Conservation (phyloP, 1,140 invertebrate species). For the Tetragnatha versicolor region DNA sequence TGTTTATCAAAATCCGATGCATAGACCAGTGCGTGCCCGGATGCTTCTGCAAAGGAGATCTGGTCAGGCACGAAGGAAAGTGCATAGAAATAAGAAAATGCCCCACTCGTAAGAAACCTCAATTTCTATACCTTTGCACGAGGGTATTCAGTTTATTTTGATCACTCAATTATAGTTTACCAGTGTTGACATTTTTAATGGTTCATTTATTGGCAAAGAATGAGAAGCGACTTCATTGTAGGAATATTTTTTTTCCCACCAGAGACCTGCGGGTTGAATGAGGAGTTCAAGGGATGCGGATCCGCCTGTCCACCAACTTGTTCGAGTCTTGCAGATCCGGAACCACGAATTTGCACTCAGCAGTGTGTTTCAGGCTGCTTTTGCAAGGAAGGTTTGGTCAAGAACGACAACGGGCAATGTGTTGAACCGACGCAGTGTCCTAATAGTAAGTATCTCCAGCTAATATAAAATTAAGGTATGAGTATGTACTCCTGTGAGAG, state of each 20-base stretch:
- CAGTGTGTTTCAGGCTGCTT: slow-evolving; percentile 24
- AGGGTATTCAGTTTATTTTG: no score
- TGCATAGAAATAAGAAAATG: slow-evolving; percentile 13
- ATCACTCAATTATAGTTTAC: no score
- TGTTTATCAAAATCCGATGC: slow-evolving; percentile 8
- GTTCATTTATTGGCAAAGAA: no score
- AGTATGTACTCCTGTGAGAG: no score
- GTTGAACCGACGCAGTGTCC: background rate
- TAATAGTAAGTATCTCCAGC: background rate
- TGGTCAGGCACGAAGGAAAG: background rate
- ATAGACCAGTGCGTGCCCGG: background rate
- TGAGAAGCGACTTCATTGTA: no score
- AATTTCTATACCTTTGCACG: no score
- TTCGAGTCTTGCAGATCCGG: background rate
- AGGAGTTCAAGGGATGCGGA: background rate
- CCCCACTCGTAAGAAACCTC: slow-evolving; percentile 25
- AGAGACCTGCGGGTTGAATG: background rate
- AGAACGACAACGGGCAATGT: slow-evolving; percentile 2
- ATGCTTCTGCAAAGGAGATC: slow-evolving; percentile 11
- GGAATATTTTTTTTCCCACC: no score
- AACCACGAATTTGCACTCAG: background rate
- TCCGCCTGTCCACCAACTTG: background rate
- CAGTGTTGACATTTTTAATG: no score
- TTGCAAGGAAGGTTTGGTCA: slow-evolving; percentile 11
- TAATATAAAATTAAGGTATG: no score